Evolutionary conservation across 2,113 vertebrate species (phyloP).

Genomic region (Gobius niger): DNA sequence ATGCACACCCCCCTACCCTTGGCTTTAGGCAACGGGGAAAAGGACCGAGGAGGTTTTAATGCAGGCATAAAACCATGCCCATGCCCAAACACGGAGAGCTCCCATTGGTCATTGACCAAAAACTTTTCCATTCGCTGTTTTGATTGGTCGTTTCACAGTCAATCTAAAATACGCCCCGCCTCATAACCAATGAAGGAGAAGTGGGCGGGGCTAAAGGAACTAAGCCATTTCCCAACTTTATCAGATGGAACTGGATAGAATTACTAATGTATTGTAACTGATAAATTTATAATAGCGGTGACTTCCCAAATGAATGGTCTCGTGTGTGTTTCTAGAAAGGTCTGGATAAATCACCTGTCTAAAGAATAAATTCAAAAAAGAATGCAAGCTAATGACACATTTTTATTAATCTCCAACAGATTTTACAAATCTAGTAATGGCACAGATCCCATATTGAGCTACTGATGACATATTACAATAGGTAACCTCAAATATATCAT

Average conservation of each 20-base stretch:
- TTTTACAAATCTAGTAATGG: conserved; percentile 47
- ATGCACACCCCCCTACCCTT: conserved; percentile 81
- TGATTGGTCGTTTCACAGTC: conserved; percentile 43
- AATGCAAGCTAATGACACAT: conserved; percentile 32
- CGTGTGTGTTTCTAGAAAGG: conserved; percentile 44
- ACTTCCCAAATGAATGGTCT: neutral
- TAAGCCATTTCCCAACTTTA: too few relatives aligned
- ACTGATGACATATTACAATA: conserved; percentile 36
- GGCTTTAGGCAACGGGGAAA: conserved; percentile 69
- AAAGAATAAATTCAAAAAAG: conserved; percentile 9
- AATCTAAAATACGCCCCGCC: conserved; percentile 17
- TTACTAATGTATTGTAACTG: neutral
- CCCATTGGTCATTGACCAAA: conserved; percentile 50
- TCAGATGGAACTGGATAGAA: too few relatives aligned
- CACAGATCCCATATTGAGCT: conserved; percentile 32
- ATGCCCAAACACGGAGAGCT: conserved; percentile 24
- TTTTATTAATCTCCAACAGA: conserved; percentile 56
- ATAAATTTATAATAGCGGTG: neutral
- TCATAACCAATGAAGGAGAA: conserved; percentile 22
- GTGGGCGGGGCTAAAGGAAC: neutral
- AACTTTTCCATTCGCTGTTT: neutral
- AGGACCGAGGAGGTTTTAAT: conserved; percentile 40
- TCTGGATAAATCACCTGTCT: conserved; percentile 19
- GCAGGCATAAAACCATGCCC: conserved; percentile 44
- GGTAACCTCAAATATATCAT: conserved; percentile 27